Conservation (phyloP, 2,797 vertebrate genomes). For the Balearica regulorum region DNA sequence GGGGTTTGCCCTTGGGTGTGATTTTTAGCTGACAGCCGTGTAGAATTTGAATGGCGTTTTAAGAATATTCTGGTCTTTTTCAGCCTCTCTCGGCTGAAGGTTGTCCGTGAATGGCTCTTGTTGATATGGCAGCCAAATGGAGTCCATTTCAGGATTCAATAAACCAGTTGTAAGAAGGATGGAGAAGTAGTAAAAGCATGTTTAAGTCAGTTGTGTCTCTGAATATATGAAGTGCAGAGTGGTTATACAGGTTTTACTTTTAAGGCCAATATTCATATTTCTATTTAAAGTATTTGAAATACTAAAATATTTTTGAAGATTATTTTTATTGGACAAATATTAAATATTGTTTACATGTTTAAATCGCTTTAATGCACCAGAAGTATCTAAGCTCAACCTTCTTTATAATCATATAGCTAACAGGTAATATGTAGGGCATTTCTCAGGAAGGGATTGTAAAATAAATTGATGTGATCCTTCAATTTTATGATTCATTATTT, state of each 20-base stretch:
- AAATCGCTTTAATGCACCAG: neutral
- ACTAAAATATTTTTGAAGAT: fast-evolving
- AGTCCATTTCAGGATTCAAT: neutral
- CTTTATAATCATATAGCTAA: fast-evolving
- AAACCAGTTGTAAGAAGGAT: neutral
- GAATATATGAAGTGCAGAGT: too few relatives aligned
- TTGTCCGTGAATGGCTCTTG: neutral
- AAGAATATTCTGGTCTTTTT: neutral
- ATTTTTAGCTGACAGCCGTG: fast-evolving
- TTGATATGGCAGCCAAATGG: fast-evolving
- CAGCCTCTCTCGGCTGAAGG: neutral
- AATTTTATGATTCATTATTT: neutral
- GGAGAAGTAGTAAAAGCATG: neutral
- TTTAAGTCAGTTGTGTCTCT: fast-evolving
- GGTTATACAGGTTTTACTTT: neutral
- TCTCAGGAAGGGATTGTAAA: neutral
- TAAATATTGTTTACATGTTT: neutral
- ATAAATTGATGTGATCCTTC: neutral
- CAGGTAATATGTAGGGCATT: neutral
- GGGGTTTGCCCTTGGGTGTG: too few relatives aligned
- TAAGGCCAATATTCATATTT: fast-evolving
- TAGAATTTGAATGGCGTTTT: neutral
- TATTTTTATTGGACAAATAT: neutral
- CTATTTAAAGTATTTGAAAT: neutral
- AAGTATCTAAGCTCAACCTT: too few relatives aligned